phyloP scores from a whole-genome alignment of 2,113 vertebrate species.

The Regulus satrapa region DNA sequence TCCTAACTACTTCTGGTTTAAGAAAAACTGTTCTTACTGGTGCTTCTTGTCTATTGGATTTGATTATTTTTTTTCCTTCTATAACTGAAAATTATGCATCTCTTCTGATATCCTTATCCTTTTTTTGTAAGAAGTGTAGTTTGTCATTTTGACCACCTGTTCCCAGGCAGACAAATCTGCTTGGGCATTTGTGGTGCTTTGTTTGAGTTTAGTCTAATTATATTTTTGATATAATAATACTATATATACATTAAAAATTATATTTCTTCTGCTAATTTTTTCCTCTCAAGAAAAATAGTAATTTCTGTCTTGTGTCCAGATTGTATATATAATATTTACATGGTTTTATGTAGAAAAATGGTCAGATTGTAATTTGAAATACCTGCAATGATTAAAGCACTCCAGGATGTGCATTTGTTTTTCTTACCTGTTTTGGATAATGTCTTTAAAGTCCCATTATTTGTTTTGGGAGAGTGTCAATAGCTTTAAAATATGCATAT shows the following conservation, averaged over 20 bases:
- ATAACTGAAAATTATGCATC: not conserved
- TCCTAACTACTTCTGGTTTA: not conserved
- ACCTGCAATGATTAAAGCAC: not conserved
- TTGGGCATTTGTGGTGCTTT: not conserved
- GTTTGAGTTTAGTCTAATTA: not conserved
- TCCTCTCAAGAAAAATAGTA: not conserved
- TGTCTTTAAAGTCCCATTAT: not conserved
- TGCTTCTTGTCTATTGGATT: not conserved
- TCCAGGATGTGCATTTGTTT: not conserved
- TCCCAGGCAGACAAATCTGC: not conserved
- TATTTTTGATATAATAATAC: not conserved
- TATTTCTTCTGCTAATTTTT: not conserved
- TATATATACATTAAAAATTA: no score
- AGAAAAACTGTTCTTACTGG: not conserved
- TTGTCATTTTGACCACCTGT: not conserved
- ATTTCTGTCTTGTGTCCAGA: not conserved
- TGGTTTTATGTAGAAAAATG: not conserved
- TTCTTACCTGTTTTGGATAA: not conserved
- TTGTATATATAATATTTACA: not conserved
- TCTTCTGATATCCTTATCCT: not conserved
- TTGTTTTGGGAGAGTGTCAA: not conserved
- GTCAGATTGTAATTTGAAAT: not conserved
- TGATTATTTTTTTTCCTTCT: accelerated
- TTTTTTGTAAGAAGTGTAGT: not conserved
- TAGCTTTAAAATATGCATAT: not conserved